Base-by-base conservation (phyloP, 1,140 invertebrate species). In the Streblospio benedicti region DNA sequence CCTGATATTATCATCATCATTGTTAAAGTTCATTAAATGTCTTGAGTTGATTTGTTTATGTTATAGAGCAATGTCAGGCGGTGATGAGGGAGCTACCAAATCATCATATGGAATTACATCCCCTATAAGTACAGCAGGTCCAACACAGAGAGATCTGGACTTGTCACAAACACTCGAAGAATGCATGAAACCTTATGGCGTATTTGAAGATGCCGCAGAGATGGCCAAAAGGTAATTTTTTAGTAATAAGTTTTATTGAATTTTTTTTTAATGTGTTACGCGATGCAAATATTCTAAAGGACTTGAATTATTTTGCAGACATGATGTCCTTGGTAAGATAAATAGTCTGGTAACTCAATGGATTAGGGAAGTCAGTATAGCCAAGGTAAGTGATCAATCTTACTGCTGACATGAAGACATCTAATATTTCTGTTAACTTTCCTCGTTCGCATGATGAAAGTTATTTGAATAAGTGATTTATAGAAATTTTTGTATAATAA, bases 21-120 rank as follows among this genome's bases (percentile, higher is more conserved):
- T n/a, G n/a, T n/a, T n/a, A n/a, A n/a, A n/a, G n/a, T n/a, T n/a
- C n/a, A n/a, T n/a, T n/a, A n/a, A n/a, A n/a, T n/a, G n/a, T n/a
- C n/a, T n/a, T n/a, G n/a, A n/a, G n/a, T n/a, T n/a, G n/a, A n/a
- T n/a, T n/a, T n/a, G n/a, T n/a, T n/a, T n/a, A n/a, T n/a, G n/a
- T n/a, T n/a, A n/a, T n/a, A n/a, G n/a, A n/a, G n/a, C n/a, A n/a
- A n/a, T n/a, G n/a, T n/a, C n/a, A n/a, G n/a, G n/a, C n/a, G n/a
- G n/a, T n/a, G n/a, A n/a, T n/a, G n/a, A n/a, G n/a, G n/a, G n/a
- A n/a, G n/a, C n/a, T n/a, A n/a, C n/a, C n/a, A n/a, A n/a, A n/a
- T n/a, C n/a, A n/a, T n/a, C n/a, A n/a, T n/a, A n/a, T n/a, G 93
- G 93, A 41, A 92, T 97, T 84, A 96, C 93, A 4, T 92, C 91